A percentile compares a stretch with the other conserved stretches of the same genome.
Evolutionary conservation across 2,888 invertebrate genomes (phyloP).

Genomic region (Melieria picta): DNA sequence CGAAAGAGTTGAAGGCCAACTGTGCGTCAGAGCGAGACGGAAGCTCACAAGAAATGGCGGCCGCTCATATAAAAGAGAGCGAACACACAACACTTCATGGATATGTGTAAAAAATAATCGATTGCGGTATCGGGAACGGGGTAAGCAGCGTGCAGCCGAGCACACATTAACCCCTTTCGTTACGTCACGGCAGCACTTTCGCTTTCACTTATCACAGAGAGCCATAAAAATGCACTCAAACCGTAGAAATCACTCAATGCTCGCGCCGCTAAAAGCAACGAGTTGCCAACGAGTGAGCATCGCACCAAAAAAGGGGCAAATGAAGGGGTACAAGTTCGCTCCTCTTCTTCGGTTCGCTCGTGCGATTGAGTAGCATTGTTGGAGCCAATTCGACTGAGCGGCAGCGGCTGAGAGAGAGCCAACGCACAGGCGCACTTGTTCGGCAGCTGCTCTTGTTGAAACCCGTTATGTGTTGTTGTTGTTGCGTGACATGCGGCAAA

Average conservation of each 20-base stretch:
- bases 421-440: constrained; percentile 29
- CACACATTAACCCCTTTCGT: neutral
- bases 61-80: neutral
- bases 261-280: neutral
- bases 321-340: neutral
- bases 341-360: neutral
- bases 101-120: neutral
- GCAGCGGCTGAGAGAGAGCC: neutral
- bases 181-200: constrained; percentile 7
- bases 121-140: neutral
- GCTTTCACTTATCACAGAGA: constrained; percentile 7
- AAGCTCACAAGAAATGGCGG: neutral
- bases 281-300: neutral
- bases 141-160: neutral
- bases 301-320: constrained; percentile 9
- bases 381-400: too few relatives aligned
- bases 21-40: constrained; percentile 3
- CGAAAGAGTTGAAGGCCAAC: constrained; percentile 41
- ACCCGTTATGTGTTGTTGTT: too few relatives aligned
- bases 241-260: neutral
- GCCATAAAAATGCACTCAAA: neutral
- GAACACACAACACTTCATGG: neutral
- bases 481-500: constrained; percentile 20
- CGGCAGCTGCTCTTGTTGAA: neutral
- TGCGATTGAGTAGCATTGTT: too few relatives aligned